Evolutionary conservation across 1,140 invertebrate genomes (phyloP), one percentile per base, ranked within the genome.

Genomic region (Eumaeus atala): DNA sequence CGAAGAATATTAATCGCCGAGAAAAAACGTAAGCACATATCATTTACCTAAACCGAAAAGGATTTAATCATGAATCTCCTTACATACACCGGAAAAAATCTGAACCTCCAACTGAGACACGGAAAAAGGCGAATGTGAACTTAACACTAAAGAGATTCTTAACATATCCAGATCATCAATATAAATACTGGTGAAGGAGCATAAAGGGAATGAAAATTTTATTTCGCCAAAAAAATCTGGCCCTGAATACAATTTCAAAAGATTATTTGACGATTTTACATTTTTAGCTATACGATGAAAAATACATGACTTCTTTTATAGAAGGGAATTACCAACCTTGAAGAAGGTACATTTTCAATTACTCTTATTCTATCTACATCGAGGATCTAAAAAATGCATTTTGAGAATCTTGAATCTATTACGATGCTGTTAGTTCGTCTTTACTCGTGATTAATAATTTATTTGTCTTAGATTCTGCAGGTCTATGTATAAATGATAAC

Each of bases 301-400:
- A 59, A 53, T 59, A 21, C 57, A 63, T 50, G 16, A 28, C 10
- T 59, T 63, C 52, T 63, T 53, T 59, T 50, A 59, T 36, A 36
- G 28, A 53, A 59, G 55, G 50, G 61, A 62, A 37, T 11, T 51
- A 34, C 56, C 61, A 14, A 63, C 57, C 53, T 37, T 63, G 48
- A 33, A 33, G 56, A 59, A 56, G 40, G 40, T 42, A 12, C 11
- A 1, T 42, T 42, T n/a, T 42, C 6, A 42, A 12, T 42, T n/a
- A 42, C 2, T n/a, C 11, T 42, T 12, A 42, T 12, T 42, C 16
- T 1, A n/a, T 2, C n/a, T 1, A 12, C 12, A 42, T n/a, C 8
- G 9, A n/a, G 11, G 12, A 42, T 42, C n/a, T 42, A 42, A 42
- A 42, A 42, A 1, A 42, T 16, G 9, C 0, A 42, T 42, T 42